These are phyloP conservation scores for Callimorpha dominula DNA, from an alignment of 2,888 invertebrate species.

Conservation along the genomic window DNA sequence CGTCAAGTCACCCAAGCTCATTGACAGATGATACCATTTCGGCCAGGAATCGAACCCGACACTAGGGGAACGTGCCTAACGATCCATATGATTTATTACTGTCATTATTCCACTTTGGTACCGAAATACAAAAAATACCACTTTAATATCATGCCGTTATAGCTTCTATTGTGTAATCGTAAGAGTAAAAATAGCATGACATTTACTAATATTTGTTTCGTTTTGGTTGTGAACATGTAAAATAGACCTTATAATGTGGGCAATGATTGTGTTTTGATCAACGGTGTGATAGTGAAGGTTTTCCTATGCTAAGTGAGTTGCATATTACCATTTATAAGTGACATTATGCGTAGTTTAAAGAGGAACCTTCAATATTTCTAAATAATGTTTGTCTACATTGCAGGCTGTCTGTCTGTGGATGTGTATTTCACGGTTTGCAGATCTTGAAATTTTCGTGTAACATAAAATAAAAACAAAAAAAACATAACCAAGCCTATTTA, in stretches of 20 bases:
- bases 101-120: slow-evolving; percentile 75
- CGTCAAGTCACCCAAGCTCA: slow-evolving; percentile 82
- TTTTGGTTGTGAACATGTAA: slow-evolving; percentile 42
- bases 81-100: slow-evolving; percentile 87
- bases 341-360: neutral
- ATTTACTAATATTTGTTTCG: slow-evolving; percentile 17
- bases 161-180: slow-evolving; percentile 29
- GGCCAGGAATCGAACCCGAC: slow-evolving; percentile 83
- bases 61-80: slow-evolving; percentile 83
- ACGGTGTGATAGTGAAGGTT: slow-evolving; percentile 62
- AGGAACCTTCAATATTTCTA: neutral
- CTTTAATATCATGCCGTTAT: slow-evolving; percentile 25
- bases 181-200: slow-evolving; percentile 31
- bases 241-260: slow-evolving; percentile 62
- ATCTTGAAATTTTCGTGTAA: too few species aligned
- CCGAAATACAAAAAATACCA: slow-evolving; percentile 70
- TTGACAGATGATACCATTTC: slow-evolving; percentile 87
- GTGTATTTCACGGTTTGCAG: too few species aligned
- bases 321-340: neutral
- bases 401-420: too few species aligned
- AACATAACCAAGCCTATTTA: too few species aligned
- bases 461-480: too few species aligned
- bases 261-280: slow-evolving; percentile 77
- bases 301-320: slow-evolving; percentile 35
- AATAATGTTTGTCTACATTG: too few species aligned